A percentile compares a stretch with the other conserved stretches of the same genome.
phyloP scores from a whole-genome alignment of 2,113 vertebrate genomes.

The Otus sunia region DNA sequence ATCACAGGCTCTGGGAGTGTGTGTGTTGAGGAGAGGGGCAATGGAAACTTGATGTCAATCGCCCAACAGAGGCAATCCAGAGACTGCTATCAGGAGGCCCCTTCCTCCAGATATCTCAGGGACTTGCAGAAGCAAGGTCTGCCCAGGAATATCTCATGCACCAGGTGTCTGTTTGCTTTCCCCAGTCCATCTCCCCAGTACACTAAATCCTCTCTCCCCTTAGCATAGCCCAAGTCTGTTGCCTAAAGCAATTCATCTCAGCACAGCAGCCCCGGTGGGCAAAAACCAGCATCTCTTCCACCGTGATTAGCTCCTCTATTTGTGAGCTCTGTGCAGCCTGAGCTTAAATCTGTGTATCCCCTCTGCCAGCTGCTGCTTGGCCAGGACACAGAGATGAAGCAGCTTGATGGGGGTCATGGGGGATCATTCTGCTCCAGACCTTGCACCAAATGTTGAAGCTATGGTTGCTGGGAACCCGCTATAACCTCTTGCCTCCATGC shows the following conservation, averaged over 20 bases:
- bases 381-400: background rate
- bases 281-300: background rate
- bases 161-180: background rate
- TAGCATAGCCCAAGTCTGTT: background rate
- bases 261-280: background rate
- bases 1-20: background rate
- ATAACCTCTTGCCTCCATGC: background rate
- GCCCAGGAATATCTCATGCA: background rate
- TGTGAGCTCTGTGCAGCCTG: background rate
- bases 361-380: background rate
- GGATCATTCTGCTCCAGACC: background rate
- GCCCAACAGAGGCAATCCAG: background rate
- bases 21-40: background rate
- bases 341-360: background rate
- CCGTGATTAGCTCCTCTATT: fast-evolving
- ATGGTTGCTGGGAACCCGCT: background rate
- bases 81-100: background rate
- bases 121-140: background rate
- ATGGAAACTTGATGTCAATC: background rate
- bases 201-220: background rate
- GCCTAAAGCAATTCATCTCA: background rate
- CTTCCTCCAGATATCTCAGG: background rate
- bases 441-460: background rate
- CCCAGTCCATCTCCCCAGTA: background rate
- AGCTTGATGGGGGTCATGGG: background rate